A percentile compares a stretch with the other conserved stretches of the same genome.
Conservation (phyloP, 2,888 invertebrate genomes). For the Heliconius sara region DNA sequence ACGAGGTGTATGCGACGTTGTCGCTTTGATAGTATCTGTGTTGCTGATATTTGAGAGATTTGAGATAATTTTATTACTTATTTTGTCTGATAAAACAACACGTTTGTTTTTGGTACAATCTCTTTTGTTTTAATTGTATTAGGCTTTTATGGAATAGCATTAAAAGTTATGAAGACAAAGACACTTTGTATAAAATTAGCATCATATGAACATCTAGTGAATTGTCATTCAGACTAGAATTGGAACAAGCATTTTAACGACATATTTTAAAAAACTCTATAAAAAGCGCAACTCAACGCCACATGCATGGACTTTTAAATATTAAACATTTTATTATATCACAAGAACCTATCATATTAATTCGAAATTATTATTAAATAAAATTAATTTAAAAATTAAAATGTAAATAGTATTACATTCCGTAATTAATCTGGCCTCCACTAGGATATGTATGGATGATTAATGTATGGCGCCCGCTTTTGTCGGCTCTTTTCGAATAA, state of each 20-base stretch:
- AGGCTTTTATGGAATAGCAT: no score
- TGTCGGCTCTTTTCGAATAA: constrained; percentile 22
- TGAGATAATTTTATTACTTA: no score
- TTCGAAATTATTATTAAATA: neutral
- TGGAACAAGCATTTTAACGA: neutral
- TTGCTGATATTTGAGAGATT: no score
- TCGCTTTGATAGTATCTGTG: no score
- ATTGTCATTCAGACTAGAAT: neutral
- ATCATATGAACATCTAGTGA: neutral
- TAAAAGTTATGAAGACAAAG: no score
- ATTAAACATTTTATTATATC: neutral
- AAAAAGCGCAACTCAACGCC: no score
- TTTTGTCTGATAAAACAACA: no score
- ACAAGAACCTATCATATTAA: neutral
- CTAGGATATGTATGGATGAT: constrained; percentile 16
- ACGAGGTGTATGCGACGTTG: no score
- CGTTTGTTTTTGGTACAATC: no score
- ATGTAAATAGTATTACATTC: neutral
- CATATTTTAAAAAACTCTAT: no score
- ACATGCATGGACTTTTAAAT: neutral
- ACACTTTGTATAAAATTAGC: neutral
- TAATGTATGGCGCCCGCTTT: constrained; percentile 19
- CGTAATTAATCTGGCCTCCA: constrained; percentile 12
- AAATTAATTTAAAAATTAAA: neutral
- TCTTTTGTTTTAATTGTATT: no score